These are phyloP conservation scores for Vidua macroura DNA, from an alignment of 2,113 vertebrate genomes.

Conservation along the genomic window DNA sequence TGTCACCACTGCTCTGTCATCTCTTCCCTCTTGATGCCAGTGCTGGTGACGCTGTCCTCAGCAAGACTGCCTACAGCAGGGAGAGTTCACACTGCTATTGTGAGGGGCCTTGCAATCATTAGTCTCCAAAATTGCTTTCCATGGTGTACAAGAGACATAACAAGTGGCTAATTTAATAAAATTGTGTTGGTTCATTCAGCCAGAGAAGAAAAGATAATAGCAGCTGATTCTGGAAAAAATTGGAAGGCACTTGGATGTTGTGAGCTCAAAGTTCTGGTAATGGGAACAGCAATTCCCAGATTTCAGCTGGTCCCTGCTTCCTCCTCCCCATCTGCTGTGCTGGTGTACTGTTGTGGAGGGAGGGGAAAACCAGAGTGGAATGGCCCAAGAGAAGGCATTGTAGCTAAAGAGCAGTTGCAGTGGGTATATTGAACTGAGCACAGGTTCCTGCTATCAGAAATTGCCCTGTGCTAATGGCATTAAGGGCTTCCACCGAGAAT, in stretches of 20 bases:
- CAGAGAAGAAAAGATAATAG: constrained; percentile 21
- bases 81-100: constrained; percentile 14
- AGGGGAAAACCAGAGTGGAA: background rate
- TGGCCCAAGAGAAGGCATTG: background rate
- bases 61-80: background rate
- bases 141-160: constrained; percentile 6
- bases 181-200: constrained; percentile 10
- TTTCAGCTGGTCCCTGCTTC: background rate
- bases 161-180: constrained; percentile 54
- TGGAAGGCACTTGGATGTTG: background rate
- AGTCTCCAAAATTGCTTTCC: constrained; percentile 37
- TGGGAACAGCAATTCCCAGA: background rate
- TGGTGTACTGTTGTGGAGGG: background rate
- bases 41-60: background rate
- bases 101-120: constrained; percentile 5
- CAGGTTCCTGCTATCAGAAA: background rate
- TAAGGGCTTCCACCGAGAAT: background rate
- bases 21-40: background rate
- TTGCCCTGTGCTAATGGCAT: too few relatives aligned
- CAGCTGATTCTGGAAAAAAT: background rate
- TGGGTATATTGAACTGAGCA: background rate
- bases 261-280: background rate
- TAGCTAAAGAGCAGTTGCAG: background rate
- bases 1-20: background rate
- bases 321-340: background rate